phyloP scores from a whole-genome alignment of 1,140 invertebrate species.

The Rhizoglyphus robini region DNA sequence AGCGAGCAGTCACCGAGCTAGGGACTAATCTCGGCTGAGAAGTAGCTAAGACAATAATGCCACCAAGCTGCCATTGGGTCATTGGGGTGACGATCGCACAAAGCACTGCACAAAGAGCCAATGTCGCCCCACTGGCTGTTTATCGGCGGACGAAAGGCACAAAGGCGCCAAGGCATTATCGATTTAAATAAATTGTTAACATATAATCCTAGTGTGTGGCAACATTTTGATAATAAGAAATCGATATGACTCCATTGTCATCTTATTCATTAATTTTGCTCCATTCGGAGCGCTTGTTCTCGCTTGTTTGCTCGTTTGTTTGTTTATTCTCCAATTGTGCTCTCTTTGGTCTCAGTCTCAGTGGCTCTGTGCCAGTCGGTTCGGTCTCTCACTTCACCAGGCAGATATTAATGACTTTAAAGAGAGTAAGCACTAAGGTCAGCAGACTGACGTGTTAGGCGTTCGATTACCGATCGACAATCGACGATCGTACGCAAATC shows the following conservation, averaged over 20 bases:
- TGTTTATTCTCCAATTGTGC: conserved; percentile 9
- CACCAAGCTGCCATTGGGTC: neutral
- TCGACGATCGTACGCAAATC: no score
- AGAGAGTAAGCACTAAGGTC: neutral
- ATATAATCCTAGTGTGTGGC: conserved; percentile 10
- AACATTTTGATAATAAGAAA: conserved; percentile 7
- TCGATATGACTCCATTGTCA: conserved; percentile 6
- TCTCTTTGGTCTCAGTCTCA: neutral
- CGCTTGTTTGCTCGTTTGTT: neutral
- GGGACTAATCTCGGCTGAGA: neutral
- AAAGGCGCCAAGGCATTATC: neutral
- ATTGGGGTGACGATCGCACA: neutral
- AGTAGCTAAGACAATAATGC: neutral
- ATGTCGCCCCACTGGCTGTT: neutral
- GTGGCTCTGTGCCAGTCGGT: neutral
- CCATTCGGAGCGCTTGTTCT: neutral
- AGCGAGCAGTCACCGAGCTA: neutral
- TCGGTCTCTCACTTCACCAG: neutral
- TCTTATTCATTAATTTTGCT: conserved; percentile 10
- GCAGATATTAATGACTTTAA: neutral
- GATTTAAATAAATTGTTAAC: conserved; percentile 9
- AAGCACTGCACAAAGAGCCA: neutral
- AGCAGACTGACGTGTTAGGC: neutral
- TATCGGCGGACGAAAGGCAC: neutral
- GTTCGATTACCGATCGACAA: neutral